A percentile compares a stretch with the other conserved stretches of the same genome.
phyloP scores from a whole-genome alignment of 2,888 invertebrate genomes.

The Strigamia maritima region DNA sequence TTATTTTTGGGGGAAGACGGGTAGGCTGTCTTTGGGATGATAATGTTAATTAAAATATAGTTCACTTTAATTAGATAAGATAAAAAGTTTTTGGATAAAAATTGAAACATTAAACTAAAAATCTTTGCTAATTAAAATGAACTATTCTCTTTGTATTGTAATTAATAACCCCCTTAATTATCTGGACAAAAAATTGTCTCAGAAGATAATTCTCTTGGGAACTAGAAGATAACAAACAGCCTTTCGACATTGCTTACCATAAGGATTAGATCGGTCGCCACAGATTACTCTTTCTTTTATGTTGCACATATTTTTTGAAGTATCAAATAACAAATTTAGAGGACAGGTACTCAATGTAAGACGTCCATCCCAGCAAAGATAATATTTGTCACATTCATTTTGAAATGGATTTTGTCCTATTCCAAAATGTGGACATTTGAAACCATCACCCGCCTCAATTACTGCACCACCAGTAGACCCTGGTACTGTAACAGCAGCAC shows the following conservation, averaged over 20 bases:
- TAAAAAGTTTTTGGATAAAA: no score
- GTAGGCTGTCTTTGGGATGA: no score
- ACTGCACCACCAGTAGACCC: neutral
- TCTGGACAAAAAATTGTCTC: no score
- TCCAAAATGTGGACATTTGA: neutral
- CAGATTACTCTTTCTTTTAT: neutral
- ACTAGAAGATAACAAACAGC: no score
- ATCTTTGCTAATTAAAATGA: no score
- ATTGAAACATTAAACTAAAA: no score
- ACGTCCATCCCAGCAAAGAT: neutral
- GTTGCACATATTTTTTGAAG: neutral
- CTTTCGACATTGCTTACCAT: neutral
- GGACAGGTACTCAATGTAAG: neutral
- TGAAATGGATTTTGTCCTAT: neutral
- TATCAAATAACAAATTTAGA: neutral
- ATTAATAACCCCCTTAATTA: no score
- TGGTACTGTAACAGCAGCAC: neutral
- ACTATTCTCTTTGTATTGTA: no score
- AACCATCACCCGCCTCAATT: neutral
- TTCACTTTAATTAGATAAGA: no score
- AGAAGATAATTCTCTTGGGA: no score
- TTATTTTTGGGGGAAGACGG: no score
- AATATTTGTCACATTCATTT: constrained; percentile 7
- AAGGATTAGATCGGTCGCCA: neutral
- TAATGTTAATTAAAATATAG: no score